These are phyloP conservation scores for Monomorium pharaonis DNA, from an alignment of 1,140 invertebrate genomes.

Conservation along the genomic window DNA sequence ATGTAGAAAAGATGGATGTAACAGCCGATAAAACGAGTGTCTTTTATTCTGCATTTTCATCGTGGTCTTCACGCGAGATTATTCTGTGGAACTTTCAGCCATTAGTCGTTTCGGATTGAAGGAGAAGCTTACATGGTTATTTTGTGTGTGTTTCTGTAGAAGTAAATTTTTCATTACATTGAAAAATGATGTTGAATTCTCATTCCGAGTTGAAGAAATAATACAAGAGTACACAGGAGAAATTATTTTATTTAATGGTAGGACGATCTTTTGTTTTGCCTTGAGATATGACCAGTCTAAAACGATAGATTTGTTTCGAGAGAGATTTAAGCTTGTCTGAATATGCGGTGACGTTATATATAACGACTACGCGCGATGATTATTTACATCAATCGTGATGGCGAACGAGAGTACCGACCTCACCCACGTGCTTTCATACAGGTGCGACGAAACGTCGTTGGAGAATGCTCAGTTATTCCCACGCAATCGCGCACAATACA, in stretches of 20 bases:
- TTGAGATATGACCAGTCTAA: neutral
- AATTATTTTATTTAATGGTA: neutral
- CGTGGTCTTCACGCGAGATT: constrained; percentile 23
- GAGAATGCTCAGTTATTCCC: constrained; percentile 54
- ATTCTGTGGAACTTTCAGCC: neutral
- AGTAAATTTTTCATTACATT: neutral
- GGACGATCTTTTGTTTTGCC: neutral
- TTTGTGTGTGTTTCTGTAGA: neutral
- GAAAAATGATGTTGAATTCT: neutral
- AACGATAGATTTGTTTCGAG: constrained; percentile 7
- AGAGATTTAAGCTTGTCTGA: constrained; percentile 37
- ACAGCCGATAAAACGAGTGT: constrained; percentile 7
- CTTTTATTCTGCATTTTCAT: constrained; percentile 23
- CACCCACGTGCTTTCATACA: constrained; percentile 50
- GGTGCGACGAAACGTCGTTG: constrained; percentile 38
- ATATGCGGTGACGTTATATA: constrained; percentile 44
- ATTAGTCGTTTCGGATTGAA: neutral
- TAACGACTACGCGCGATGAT: constrained; percentile 56
- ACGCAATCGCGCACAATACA: constrained; percentile 45
- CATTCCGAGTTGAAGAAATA: neutral
- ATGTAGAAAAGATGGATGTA: constrained; percentile 5
- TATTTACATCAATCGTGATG: constrained; percentile 61
- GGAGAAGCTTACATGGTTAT: neutral
- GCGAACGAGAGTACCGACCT: constrained; percentile 36
- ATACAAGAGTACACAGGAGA: neutral